These are phyloP conservation scores for Muscidifurax raptorellus DNA, from an alignment of 1,140 invertebrate species.

Conservation along the genomic window DNA sequence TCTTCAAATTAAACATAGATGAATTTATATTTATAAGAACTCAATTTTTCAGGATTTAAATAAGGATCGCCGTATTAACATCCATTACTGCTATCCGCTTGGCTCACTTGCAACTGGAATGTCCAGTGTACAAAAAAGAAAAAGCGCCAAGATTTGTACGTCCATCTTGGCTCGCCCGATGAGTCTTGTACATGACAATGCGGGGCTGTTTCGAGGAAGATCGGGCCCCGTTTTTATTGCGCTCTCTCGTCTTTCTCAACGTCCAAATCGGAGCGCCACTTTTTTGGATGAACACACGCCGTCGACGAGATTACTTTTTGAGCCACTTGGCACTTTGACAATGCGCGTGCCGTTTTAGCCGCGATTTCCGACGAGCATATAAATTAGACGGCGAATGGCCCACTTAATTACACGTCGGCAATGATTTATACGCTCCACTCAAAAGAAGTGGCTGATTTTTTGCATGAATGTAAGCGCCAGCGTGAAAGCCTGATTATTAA, in stretches of 20 bases:
- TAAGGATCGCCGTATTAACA: too few relatives aligned
- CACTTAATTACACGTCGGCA: conserved; percentile 46
- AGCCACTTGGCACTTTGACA: conserved; percentile 33
- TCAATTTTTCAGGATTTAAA: too few relatives aligned
- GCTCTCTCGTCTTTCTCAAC: background rate
- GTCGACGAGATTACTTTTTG: background rate
- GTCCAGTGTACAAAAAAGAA: too few relatives aligned
- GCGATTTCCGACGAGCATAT: conserved; percentile 26
- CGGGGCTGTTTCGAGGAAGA: conserved; percentile 20
- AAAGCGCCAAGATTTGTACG: too few relatives aligned
- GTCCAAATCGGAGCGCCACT: background rate
- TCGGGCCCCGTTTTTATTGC: conserved; percentile 10
- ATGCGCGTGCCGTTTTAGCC: conserved; percentile 10
- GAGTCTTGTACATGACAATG: background rate
- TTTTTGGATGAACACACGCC: background rate
- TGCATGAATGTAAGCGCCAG: too few relatives aligned
- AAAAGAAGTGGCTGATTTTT: background rate
- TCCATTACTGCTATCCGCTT: too few relatives aligned
- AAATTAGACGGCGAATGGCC: conserved; percentile 40
- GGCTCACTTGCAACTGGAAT: too few relatives aligned
- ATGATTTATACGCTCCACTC: conserved; percentile 29
- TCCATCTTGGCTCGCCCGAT: conserved; percentile 12
- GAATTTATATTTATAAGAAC: too few relatives aligned
- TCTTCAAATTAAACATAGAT: too few relatives aligned
- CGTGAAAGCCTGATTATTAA: too few relatives aligned